Percentiles rank a stretch among this genome's conserved stretches.
These are phyloP conservation scores for Pongo pygmaeus DNA, from an alignment of 2,113 vertebrate genomes.

Conservation along the genomic window DNA sequence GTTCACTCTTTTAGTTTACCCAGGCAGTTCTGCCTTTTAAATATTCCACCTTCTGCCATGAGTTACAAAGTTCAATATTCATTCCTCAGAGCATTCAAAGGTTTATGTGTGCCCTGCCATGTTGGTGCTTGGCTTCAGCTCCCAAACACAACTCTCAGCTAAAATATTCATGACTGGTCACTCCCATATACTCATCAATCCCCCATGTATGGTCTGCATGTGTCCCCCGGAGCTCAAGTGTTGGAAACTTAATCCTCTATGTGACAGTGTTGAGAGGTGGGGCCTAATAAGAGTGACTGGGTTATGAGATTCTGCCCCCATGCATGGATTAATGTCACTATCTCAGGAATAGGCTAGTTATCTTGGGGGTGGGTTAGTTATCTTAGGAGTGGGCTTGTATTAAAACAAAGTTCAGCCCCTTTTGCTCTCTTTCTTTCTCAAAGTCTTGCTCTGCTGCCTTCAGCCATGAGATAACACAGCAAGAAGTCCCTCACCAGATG, in stretches of 20 bases:
- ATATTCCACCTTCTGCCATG: no score
- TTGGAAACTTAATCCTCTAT: not conserved
- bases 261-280: not conserved
- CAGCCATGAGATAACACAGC: not conserved
- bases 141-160: not conserved
- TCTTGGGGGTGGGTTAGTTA: no score
- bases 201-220: not conserved
- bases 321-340: not conserved
- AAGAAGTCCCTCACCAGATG: not conserved
- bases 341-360: not conserved
- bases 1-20: no score
- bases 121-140: no score
- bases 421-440: not conserved
- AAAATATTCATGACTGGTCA: rapidly evolving
- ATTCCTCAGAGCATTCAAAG: no score
- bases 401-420: not conserved
- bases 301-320: not conserved
- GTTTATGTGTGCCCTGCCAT: no score
- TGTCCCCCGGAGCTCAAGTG: not conserved
- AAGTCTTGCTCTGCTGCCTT: not conserved
- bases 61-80: no score
- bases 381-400: not conserved
- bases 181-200: rapidly evolving
- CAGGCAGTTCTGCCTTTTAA: no score
- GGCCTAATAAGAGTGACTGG: no score